Base-by-base conservation (phyloP, 64 coral and sea anemone species). In the Montipora sp. region DNA sequence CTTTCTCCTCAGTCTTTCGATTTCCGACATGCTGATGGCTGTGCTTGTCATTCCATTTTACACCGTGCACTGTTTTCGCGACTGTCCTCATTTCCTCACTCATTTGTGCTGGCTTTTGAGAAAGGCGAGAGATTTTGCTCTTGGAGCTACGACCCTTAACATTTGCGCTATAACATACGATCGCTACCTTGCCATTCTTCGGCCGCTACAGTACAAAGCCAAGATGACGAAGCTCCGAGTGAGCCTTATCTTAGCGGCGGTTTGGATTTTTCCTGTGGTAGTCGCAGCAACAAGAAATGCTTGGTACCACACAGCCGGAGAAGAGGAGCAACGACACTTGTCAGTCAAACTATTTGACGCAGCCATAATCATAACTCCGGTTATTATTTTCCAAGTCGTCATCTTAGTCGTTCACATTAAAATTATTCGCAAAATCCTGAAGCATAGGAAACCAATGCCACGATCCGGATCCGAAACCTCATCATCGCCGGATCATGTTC, bases 91-190 rank as follows among this genome's bases (percentile, higher is more conserved):
- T n/a, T 59, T 12, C 1, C 27, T 55, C 13, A 63, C 87, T 0
- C 23, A 76, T 16, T 15, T 90, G 44, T 95, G 93, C 6, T 83
- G 88, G 80, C 60, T 95, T 71, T 75, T 95, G 11, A 77, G 79
- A 4, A 49, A 61, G 22, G 24, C 67, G 1, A 71, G 75, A 87
- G 88, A 95, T 22, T 50, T 90, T 7, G 69, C 59, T 0, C 48
- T 95, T 14, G 14, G 72, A 14, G 58, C 80, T 3, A 81, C 77
- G 1, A 74, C 66, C 1, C 72, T 95, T 3, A 95, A 95, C 81
- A 61, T 90, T n/a, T 83, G 89, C 47, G 93, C 93, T 4, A 84
- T 90, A 7, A 81, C 87, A 1, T 95, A 95, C 11, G 93, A 95
- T 44, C 88, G 93, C 7, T 84, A 71, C 3, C 59, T 90, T 5